Conservation (phyloP, 2,797 vertebrate genomes). For the Alcedo quadribrachys region DNA sequence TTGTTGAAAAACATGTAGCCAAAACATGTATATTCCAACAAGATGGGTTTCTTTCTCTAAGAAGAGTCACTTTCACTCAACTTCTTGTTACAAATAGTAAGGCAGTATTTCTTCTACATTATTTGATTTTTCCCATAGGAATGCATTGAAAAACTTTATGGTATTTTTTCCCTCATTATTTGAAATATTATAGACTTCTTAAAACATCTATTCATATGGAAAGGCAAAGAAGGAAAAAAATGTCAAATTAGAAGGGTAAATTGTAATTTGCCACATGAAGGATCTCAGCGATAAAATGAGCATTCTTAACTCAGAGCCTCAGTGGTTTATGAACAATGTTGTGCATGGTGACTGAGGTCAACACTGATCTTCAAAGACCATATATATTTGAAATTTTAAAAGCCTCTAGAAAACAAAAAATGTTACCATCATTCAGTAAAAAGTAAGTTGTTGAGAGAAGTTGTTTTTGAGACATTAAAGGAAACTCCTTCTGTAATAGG, state of each 20-base stretch:
- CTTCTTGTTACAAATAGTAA: background rate
- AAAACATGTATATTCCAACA: background rate
- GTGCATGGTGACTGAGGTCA: background rate
- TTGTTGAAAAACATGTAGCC: background rate
- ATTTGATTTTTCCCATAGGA: background rate
- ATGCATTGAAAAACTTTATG: background rate
- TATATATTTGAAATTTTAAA: background rate
- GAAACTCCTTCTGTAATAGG: background rate
- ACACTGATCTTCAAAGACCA: background rate
- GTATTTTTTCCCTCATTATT: accelerated
- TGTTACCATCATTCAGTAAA: background rate
- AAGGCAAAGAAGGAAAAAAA: background rate
- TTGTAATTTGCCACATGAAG: background rate
- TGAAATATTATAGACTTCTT: background rate
- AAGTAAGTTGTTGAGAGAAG: background rate
- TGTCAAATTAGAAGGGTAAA: background rate
- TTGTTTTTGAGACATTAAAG: background rate
- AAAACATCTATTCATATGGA: background rate
- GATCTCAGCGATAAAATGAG: background rate
- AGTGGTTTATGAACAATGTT: background rate
- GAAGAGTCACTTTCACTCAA: background rate
- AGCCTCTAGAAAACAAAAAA: background rate
- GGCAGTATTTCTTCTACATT: background rate
- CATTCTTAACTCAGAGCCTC: background rate
- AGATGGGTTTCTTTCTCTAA: background rate